Conservation (phyloP, 2,888 invertebrate genomes). For the Torymus auratus region DNA sequence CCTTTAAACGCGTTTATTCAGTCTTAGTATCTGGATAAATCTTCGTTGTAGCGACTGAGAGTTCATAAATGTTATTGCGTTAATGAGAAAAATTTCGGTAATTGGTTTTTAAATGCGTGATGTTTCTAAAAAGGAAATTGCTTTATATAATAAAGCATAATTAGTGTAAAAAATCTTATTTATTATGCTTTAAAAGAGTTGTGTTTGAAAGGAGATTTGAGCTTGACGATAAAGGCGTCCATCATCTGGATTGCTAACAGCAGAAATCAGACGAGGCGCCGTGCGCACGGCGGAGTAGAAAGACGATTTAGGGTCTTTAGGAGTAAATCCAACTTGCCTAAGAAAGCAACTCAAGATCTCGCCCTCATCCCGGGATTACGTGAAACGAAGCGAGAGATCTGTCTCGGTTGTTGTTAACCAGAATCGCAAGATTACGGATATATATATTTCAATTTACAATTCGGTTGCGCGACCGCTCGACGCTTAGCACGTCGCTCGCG, state of each 20-base stretch:
- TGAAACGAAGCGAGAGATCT: slow-evolving; percentile 68
- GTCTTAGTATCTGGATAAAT: too few relatives aligned
- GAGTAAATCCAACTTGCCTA: slow-evolving; percentile 37
- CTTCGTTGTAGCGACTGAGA: too few relatives aligned
- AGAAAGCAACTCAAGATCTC: slow-evolving; percentile 43
- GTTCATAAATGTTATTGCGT: too few relatives aligned
- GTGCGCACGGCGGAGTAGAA: neutral
- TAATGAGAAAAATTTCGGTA: neutral
- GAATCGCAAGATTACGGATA: slow-evolving; percentile 54
- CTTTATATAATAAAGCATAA: too few relatives aligned
- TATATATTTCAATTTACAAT: slow-evolving; percentile 43
- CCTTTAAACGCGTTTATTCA: too few relatives aligned
- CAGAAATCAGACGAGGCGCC: neutral
- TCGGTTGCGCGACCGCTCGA: neutral
- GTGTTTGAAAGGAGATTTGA: too few relatives aligned
- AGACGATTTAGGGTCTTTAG: slow-evolving; percentile 17
- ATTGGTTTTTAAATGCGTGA: neutral
- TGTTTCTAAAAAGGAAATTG: too few relatives aligned
- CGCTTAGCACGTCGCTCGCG: too few relatives aligned
- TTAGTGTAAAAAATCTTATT: too few relatives aligned
- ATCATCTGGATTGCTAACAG: neutral
- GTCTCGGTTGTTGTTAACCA: slow-evolving; percentile 72
- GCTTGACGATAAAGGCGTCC: neutral
- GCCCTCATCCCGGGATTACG: slow-evolving; percentile 64
- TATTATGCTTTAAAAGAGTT: too few relatives aligned